phyloP scores from a whole-genome alignment of 2,113 vertebrate genomes.

The Cryptomyrus ogoouensis region DNA sequence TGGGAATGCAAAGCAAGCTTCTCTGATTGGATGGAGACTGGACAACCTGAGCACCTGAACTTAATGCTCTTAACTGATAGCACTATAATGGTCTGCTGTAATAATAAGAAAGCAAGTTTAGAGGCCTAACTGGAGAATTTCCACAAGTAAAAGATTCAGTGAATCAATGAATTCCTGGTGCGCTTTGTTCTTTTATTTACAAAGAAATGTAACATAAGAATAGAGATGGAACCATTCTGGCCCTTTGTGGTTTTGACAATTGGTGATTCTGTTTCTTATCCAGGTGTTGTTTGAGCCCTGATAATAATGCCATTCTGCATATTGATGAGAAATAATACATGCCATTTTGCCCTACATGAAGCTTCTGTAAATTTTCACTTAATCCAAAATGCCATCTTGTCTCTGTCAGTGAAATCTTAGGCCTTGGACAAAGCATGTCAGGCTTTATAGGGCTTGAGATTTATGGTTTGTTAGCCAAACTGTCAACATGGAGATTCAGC shows the following conservation, averaged over 20 bases:
- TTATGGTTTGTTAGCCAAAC: neutral
- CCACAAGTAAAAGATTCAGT: neutral
- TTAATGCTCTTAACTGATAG: neutral
- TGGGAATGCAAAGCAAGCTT: neutral
- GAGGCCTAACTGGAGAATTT: neutral
- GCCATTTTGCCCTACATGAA: neutral
- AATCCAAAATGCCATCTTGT: neutral
- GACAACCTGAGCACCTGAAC: neutral
- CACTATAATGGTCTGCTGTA: neutral
- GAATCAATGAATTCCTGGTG: neutral
- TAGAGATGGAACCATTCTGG: neutral
- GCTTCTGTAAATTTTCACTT: neutral
- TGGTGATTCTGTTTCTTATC: neutral
- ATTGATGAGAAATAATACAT: neutral
- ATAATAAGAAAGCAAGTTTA: neutral
- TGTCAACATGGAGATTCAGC: neutral
- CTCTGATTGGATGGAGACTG: neutral
- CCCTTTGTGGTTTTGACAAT: neutral
- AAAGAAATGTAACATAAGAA: neutral
- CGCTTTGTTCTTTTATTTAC: neutral
- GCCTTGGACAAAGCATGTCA: neutral
- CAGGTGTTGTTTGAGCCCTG: neutral
- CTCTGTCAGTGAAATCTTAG: neutral
- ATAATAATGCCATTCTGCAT: neutral
- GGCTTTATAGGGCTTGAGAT: neutral